phyloP scores from a whole-genome alignment of 37 sponge, comb jelly and placozoan species.

The Aphrocallistes beatrix region DNA sequence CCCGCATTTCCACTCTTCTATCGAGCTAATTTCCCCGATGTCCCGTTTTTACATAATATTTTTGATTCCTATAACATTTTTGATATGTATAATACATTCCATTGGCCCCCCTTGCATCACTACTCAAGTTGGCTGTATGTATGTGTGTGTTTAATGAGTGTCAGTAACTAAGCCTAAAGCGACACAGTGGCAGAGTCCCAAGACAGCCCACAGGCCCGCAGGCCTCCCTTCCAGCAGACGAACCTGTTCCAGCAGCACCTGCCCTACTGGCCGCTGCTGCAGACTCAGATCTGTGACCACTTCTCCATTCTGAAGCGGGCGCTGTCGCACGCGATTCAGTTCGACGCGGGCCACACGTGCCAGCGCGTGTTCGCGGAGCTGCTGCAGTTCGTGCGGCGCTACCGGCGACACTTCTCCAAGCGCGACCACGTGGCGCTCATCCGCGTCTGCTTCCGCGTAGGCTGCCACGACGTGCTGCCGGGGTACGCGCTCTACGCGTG shows the following conservation, averaged over 20 bases:
- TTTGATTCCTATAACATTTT: too few species aligned
- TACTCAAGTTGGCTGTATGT: too few species aligned
- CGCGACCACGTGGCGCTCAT: conserved; percentile 71
- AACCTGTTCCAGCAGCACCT: not conserved
- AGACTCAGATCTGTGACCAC: not conserved
- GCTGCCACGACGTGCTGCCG: conserved; percentile 7
- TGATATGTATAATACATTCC: too few species aligned
- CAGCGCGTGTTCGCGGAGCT: not conserved
- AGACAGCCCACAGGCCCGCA: not conserved
- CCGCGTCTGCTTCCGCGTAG: conserved; percentile 49
- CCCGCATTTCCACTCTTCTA: too few species aligned
- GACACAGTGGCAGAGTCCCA: too few species aligned
- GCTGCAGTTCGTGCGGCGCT: conserved; percentile 15
- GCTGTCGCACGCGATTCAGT: not conserved
- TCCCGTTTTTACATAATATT: too few species aligned
- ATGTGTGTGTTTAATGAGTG: too few species aligned
- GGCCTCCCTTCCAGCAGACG: not conserved
- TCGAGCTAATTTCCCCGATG: too few species aligned
- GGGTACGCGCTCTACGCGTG: not conserved
- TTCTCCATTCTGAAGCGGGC: not conserved
- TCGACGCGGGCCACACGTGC: not conserved
- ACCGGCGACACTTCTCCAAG: conserved; percentile 63
- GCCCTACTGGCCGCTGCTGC: not conserved
- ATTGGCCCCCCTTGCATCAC: too few species aligned
- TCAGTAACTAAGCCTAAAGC: too few species aligned